Conservation (phyloP, 2,888 invertebrate species). For the Thera britannica region DNA sequence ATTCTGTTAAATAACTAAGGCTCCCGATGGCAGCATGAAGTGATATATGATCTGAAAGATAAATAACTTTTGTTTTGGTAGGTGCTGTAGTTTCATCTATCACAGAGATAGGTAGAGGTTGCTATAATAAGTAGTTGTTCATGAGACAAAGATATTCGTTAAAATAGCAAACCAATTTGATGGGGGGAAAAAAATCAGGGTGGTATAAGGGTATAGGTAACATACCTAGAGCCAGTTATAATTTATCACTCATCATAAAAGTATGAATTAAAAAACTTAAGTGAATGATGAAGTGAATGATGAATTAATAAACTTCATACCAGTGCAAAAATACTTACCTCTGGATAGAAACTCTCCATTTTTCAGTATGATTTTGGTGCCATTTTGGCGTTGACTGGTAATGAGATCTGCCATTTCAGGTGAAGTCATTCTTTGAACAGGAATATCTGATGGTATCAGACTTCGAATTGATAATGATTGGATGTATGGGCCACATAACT, state of each 20-base stretch:
- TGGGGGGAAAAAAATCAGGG: too few relatives aligned
- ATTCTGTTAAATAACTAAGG: slow-evolving; percentile 69
- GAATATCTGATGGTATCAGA: slow-evolving; percentile 73
- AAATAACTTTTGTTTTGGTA: neutral
- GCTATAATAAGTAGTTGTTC: too few relatives aligned
- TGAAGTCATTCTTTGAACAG: slow-evolving; percentile 70
- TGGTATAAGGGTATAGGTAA: too few relatives aligned
- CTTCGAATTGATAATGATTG: slow-evolving; percentile 70
- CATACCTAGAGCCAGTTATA: too few relatives aligned
- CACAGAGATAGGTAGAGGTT: too few relatives aligned
- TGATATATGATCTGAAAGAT: slow-evolving; percentile 73
- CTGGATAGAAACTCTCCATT: slow-evolving; percentile 58
- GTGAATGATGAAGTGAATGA: too few relatives aligned
- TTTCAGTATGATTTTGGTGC: slow-evolving; percentile 50
- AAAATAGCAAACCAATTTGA: too few relatives aligned
- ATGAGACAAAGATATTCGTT: too few relatives aligned
- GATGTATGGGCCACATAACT: slow-evolving; percentile 76
- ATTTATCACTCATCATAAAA: too few relatives aligned
- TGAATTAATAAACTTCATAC: neutral
- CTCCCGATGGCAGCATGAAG: slow-evolving; percentile 79
- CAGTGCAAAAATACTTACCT: slow-evolving; percentile 49
- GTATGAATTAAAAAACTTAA: too few relatives aligned
- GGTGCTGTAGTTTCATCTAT: too few relatives aligned
- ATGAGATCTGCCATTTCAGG: slow-evolving; percentile 77
- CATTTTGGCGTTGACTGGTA: slow-evolving; percentile 63